phyloP scores from a whole-genome alignment of 2,113 vertebrate genomes.

The Cinclus cinclus region DNA sequence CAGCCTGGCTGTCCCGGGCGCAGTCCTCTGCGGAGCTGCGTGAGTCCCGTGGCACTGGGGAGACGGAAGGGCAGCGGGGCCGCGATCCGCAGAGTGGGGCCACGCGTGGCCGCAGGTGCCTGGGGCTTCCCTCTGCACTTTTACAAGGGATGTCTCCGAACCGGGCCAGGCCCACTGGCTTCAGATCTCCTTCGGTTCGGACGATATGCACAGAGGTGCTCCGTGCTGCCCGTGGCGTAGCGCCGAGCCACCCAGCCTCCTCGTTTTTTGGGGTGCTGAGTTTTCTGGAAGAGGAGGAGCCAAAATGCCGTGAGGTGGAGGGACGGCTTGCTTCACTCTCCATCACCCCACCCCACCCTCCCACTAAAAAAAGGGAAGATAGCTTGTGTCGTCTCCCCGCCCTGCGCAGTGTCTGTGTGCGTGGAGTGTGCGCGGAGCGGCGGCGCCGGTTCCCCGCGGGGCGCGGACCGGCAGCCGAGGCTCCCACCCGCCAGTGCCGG shows the following conservation, averaged over 20 bases:
- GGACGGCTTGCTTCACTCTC: not conserved
- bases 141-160: not conserved
- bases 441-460: not conserved
- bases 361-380: not conserved
- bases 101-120: not conserved
- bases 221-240: not conserved
- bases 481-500: not conserved
- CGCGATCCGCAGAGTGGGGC: accelerated
- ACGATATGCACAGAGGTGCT: too few relatives aligned
- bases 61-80: not conserved
- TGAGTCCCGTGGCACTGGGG: too few relatives aligned
- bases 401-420: not conserved
- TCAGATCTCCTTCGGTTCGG: not conserved
- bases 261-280: not conserved
- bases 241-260: not conserved
- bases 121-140: not conserved
- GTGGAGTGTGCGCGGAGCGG: not conserved
- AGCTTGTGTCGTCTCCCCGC: not conserved
- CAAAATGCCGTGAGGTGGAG: not conserved
- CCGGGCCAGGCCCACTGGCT: not conserved
- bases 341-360: not conserved
- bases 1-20: accelerated
- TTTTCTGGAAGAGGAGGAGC: not conserved
- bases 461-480: not conserved
- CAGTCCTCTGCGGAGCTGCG: not conserved